Percentiles rank a stretch among this genome's conserved stretches.
Conservation (phyloP, 2,888 invertebrate species). For the Lobophora halterata region DNA sequence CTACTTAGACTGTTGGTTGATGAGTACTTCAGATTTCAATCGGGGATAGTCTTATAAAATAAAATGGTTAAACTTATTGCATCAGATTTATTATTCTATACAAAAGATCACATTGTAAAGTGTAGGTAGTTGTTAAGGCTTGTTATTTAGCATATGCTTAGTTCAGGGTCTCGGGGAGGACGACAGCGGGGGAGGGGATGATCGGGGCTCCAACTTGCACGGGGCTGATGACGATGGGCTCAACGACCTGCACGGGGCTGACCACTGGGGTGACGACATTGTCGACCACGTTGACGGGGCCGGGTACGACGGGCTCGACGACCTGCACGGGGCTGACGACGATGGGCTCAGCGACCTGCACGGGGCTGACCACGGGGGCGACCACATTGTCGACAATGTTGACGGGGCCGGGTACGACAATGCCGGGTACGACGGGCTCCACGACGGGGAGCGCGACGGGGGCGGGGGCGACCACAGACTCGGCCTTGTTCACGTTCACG, state of each 20-base stretch:
- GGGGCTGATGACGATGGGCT: constrained; percentile 19
- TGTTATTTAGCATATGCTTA: no score
- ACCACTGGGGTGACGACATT: no score
- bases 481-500: constrained; percentile 40
- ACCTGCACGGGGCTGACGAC: constrained; percentile 29
- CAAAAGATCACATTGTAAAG: no score
- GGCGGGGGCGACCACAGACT: constrained; percentile 23
- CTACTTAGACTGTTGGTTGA: no score
- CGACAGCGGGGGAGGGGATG: constrained; percentile 29
- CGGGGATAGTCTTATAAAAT: no score
- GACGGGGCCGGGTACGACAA: constrained; percentile 24
- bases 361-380: constrained; percentile 25
- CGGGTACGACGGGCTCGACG: constrained; percentile 16
- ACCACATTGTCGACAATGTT: constrained; percentile 20
- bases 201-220: constrained; percentile 21
- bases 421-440: constrained; percentile 21
- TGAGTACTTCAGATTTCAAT: no score
- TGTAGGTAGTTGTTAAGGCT: no score
- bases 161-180: constrained; percentile 20
- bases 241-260: constrained; percentile 19
- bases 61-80: no score
- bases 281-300: constrained; percentile 22
- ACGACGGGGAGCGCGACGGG: constrained; percentile 22
- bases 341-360: constrained; percentile 24
- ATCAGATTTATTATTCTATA: no score